Conservation (phyloP, 2,113 vertebrate species). For the Sorex fumeus region DNA sequence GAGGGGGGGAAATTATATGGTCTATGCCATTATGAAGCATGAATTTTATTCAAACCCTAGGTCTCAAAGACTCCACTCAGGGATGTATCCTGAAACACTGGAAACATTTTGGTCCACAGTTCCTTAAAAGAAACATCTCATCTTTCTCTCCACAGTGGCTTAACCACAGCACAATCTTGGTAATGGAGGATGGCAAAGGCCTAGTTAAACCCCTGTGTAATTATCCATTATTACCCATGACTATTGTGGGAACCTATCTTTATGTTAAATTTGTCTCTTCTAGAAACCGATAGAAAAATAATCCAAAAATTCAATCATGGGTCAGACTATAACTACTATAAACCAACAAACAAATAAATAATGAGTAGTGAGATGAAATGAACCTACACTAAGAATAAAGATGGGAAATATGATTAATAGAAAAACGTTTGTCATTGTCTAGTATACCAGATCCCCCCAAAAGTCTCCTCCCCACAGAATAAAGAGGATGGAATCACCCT, state of each 20-base stretch:
- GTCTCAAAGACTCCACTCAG: too few relatives aligned
- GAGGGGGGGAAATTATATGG: not conserved
- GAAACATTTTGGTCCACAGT: too few relatives aligned
- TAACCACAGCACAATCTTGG: too few relatives aligned
- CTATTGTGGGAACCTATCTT: too few relatives aligned
- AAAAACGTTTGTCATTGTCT: not conserved
- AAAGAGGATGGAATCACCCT: not conserved
- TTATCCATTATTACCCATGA: too few relatives aligned
- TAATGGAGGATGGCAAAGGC: too few relatives aligned
- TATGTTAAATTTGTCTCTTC: too few relatives aligned
- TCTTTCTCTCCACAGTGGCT: too few relatives aligned
- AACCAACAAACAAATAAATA: conserved; percentile 39
- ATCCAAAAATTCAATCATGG: not conserved
- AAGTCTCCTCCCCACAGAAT: not conserved
- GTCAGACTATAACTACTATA: not conserved
- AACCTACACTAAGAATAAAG: not conserved
- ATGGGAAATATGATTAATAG: not conserved
- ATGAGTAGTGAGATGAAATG: not conserved
- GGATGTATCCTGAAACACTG: too few relatives aligned
- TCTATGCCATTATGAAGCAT: not conserved
- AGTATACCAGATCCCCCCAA: not conserved
- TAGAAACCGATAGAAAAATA: too few relatives aligned
- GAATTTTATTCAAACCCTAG: not conserved
- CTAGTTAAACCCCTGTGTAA: too few relatives aligned
- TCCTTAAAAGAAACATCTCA: too few relatives aligned